phyloP scores from a whole-genome alignment of 2,888 invertebrate species.

The Latrodectus hesperus region DNA sequence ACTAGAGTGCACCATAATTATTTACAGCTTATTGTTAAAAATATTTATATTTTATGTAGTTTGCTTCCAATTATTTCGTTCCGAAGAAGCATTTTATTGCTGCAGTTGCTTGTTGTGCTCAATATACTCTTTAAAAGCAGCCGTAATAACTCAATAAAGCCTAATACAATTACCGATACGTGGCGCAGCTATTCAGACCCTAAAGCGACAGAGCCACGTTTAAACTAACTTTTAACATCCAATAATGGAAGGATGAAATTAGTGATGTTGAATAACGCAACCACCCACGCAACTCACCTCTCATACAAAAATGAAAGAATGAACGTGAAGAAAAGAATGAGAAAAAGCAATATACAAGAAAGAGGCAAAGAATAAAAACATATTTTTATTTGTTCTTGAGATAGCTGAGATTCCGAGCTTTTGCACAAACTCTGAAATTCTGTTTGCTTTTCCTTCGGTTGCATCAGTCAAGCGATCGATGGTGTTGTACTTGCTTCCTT shows the following conservation, averaged over 20 bases:
- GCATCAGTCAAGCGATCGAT: background rate
- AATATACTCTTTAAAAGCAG: too few species aligned
- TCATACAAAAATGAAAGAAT: background rate
- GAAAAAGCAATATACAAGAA: too few species aligned
- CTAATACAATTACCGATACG: slow-evolving; percentile 20
- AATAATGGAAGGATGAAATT: background rate
- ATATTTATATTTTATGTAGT: background rate
- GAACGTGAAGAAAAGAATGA: background rate
- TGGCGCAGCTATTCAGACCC: background rate
- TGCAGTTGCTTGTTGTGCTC: too few species aligned
- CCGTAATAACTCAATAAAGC: slow-evolving; percentile 15
- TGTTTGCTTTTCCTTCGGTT: slow-evolving; percentile 1
- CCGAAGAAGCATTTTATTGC: background rate
- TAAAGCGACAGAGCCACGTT: slow-evolving; percentile 1
- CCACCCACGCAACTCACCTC: background rate
- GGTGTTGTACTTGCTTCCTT: background rate
- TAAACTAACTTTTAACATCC: slow-evolving; percentile 3
- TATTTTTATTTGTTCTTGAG: background rate
- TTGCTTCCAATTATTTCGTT: background rate
- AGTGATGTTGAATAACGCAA: background rate
- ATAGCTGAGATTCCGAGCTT: slow-evolving; percentile 8
- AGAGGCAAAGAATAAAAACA: background rate
- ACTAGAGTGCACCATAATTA: background rate
- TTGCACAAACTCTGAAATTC: slow-evolving; percentile 2
- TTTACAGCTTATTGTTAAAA: background rate